These are phyloP conservation scores for Acanthurus tractus DNA, from an alignment of 2,797 vertebrate species.

Conservation along the genomic window DNA sequence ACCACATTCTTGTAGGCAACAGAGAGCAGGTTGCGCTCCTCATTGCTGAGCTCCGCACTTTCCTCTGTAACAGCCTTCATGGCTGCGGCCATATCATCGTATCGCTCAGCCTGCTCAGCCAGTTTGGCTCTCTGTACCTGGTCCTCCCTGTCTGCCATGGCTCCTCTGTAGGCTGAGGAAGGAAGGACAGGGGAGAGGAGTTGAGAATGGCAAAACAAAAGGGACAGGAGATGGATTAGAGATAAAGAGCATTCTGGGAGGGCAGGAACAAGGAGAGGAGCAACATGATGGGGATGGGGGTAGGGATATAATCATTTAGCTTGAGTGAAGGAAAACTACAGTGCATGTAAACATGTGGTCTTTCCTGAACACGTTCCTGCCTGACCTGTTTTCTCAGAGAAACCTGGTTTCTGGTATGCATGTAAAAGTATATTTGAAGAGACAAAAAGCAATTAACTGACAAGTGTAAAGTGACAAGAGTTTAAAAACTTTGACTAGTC, in stretches of 20 bases:
- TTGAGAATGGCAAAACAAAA: constrained; percentile 46
- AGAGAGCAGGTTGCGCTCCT: constrained; percentile 97
- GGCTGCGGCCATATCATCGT: constrained; percentile 97
- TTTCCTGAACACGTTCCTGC: constrained; percentile 8
- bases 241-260: constrained; percentile 31
- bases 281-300: constrained; percentile 10
- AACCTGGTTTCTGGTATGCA: constrained; percentile 6
- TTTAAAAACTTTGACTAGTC: background rate
- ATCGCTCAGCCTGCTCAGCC: constrained; percentile 98
- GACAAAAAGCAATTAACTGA: background rate
- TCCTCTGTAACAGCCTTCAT: constrained; percentile 97
- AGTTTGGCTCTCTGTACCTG: constrained; percentile 98
- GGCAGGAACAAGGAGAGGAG: constrained; percentile 12
- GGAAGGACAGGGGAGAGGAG: constrained; percentile 37
- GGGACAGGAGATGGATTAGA: constrained; percentile 43
- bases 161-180: constrained; percentile 65
- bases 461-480: background rate
- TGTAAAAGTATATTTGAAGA: background rate
- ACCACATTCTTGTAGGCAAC: constrained; percentile 99
- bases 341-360: background rate
- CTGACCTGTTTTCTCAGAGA: constrained; percentile 18
- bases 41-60: constrained; percentile 92
- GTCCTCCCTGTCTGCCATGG: constrained; percentile 91
- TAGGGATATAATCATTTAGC: constrained; percentile 23
- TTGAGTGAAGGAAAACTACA: constrained; percentile 14